Evolutionary conservation across 2,888 invertebrate genomes (phyloP).

Genomic region (Cryptocheilus praepositus): DNA sequence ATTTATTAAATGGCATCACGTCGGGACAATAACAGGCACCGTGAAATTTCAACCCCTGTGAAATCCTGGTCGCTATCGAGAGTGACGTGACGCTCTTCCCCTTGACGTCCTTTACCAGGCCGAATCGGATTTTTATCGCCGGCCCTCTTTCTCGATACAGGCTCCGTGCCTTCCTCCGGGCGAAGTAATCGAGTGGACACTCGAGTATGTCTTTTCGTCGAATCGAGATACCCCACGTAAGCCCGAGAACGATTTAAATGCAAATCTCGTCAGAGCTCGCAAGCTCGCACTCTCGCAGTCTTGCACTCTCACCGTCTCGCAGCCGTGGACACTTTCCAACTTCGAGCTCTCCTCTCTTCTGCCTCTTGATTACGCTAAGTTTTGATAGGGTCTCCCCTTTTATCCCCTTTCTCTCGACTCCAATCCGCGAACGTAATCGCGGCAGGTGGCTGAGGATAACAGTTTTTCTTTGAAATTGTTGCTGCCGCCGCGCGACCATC

Average conservation of each 20-base stretch:
- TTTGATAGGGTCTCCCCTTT: constrained; percentile 44
- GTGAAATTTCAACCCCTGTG: constrained; percentile 3
- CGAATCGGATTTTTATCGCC: constrained; percentile 36
- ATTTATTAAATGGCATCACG: constrained; percentile 49
- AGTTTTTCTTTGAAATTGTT: no score
- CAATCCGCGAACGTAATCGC: no score
- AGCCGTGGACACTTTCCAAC: constrained; percentile 9
- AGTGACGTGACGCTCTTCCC: constrained; percentile 20
- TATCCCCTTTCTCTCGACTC: constrained; percentile 9
- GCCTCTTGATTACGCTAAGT: constrained; percentile 43
- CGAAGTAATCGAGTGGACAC: constrained; percentile 41
- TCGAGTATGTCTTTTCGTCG: constrained; percentile 9
- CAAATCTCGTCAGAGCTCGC: constrained; percentile 35
- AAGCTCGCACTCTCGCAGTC: no score
- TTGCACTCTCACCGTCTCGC: no score
- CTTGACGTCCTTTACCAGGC: constrained; percentile 15
- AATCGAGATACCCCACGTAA: constrained; percentile 22
- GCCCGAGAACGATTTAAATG: constrained; percentile 48
- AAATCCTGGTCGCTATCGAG: constrained; percentile 22
- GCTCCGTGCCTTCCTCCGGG: constrained; percentile 18
- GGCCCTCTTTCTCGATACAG: constrained; percentile 27
- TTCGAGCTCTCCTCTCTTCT: constrained; percentile 14
- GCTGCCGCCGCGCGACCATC: no score
- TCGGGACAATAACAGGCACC: constrained; percentile 29
- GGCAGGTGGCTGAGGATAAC: no score